A percentile compares a stretch with the other conserved stretches of the same genome.
These are phyloP conservation scores for Motacilla alba DNA, from an alignment of 2,113 vertebrate genomes.

Conservation along the genomic window DNA sequence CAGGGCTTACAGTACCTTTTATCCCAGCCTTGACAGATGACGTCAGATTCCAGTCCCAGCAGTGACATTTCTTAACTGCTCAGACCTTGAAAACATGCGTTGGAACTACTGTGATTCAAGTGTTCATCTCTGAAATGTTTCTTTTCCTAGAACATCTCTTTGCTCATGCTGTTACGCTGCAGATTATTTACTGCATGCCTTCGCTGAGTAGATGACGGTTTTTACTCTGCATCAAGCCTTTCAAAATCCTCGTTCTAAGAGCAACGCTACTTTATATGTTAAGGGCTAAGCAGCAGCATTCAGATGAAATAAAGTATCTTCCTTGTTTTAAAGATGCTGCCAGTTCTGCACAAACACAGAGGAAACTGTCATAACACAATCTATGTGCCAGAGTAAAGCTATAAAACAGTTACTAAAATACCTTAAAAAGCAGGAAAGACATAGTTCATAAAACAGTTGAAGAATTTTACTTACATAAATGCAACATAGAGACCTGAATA, in stretches of 20 bases:
- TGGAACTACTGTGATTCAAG: neutral
- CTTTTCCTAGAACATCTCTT: neutral
- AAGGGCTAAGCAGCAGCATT: neutral
- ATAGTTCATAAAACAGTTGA: neutral
- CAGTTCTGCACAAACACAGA: slow-evolving; percentile 9
- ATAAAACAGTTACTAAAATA: neutral
- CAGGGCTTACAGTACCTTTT: neutral
- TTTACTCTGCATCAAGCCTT: neutral
- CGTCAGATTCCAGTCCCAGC: neutral
- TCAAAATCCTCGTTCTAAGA: neutral
- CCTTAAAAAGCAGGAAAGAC: neutral
- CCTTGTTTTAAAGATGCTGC: neutral
- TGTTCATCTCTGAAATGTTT: neutral
- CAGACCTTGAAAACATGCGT: neutral
- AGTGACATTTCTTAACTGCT: neutral
- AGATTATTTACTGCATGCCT: neutral
- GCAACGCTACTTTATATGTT: neutral
- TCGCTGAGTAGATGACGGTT: neutral
- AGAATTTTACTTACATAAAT: neutral
- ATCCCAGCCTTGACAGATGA: neutral
- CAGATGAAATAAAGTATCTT: neutral
- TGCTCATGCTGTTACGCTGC: neutral
- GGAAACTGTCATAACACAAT: slow-evolving; percentile 44
- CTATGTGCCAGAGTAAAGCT: slow-evolving; percentile 6
- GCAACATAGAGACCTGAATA: neutral